A percentile compares a stretch with the other conserved stretches of the same genome.
phyloP scores from a whole-genome alignment of 2,797 vertebrate species.

The Ciconia nigra region DNA sequence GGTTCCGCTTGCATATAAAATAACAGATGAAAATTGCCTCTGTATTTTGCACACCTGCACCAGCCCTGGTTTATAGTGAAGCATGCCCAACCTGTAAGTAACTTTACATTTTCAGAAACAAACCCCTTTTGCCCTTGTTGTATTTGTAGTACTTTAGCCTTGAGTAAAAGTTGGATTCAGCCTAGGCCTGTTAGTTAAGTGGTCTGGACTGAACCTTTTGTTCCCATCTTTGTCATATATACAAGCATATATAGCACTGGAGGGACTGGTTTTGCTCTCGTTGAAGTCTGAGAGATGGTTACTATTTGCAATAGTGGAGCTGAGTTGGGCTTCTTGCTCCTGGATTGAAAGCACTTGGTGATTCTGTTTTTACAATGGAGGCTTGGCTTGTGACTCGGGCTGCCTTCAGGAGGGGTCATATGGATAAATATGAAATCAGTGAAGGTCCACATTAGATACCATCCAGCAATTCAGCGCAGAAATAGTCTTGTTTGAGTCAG shows the following conservation, averaged over 20 bases:
- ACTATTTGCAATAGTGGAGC: background rate
- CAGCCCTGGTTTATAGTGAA: background rate
- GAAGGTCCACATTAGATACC: background rate
- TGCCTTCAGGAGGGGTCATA: background rate
- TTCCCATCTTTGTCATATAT: background rate
- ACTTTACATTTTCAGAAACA: background rate
- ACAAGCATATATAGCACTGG: background rate
- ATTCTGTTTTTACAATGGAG: background rate
- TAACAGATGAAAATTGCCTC: background rate
- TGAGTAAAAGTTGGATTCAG: background rate
- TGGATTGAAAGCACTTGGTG: background rate
- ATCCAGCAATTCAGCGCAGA: background rate
- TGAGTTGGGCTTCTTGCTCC: background rate
- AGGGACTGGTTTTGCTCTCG: background rate
- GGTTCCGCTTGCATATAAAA: background rate
- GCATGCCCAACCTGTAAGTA: background rate
- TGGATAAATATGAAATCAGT: background rate
- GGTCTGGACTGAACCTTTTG: background rate
- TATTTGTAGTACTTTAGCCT: background rate
- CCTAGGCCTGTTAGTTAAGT: background rate
- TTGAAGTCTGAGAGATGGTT: background rate
- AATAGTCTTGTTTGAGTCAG: background rate
- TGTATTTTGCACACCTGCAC: background rate
- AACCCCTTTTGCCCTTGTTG: background rate
- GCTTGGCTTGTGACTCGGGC: background rate